Evolutionary conservation across 2,888 invertebrate genomes (phyloP), one percentile per base, ranked within the genome.

Genomic region (Linyphia triangularis): DNA sequence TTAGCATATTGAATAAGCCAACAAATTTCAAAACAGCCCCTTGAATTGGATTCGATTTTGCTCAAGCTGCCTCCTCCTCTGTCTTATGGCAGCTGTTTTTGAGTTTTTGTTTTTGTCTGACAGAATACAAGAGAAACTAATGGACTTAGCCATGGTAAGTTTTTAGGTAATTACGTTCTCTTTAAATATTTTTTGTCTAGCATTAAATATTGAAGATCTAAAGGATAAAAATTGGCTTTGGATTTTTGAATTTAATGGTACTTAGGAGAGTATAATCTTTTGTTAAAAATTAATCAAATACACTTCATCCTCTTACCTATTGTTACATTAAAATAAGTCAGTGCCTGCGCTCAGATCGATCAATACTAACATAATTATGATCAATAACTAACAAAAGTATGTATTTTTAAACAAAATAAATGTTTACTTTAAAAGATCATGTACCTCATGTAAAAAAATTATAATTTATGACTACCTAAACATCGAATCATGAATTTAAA

Each of bases 1-100:
- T 59, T 59, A 65, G 77, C 77, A 75, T 85, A 85, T 85, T 73
- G 77, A 75, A 77, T 85, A 69, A 75, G 77, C 69, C 77, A 43
- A 40, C 57, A 57, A 69, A 85, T 77, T 83, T 73, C 63, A 67
- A 85, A 83, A 85, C n/a, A 37, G 19, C 22, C 26, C 77, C 40
- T 7, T 37, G 43, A 51, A 51, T 51, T n/a, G 51, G 51, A 51
- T 51, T 51, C 51, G 16, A 51, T 51, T 51, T 51, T 51, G 51
- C 51, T 5, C 51, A 51, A 51, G 51, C 51, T 51, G 51, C 51
- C n/a, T 51, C 51, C 51, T n/a, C 51, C 16, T 40, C 28, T n/a
- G 33, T 19, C 24, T 63, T 63, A 13, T 19, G 2, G 67, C 19
- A 67, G 67, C 13, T 19, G 33, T 28, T 30, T 67, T 67, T 67